A percentile compares a stretch with the other conserved stretches of the same genome.
Conservation (phyloP, 2,113 vertebrate species). For the Paramormyrops kingsleyae region DNA sequence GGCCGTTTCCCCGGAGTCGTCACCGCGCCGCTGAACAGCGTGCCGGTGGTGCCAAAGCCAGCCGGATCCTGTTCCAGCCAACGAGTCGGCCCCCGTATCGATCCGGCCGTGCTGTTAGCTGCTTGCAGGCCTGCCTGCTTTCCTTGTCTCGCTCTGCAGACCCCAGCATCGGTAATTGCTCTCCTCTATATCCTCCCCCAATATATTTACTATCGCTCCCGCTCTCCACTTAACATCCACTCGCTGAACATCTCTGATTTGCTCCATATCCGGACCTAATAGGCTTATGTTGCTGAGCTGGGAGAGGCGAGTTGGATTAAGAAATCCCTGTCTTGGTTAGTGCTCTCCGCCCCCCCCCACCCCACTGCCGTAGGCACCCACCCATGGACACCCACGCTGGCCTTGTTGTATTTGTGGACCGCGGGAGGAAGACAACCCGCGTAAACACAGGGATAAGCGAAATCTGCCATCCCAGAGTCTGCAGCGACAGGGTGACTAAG, state of each 20-base stretch:
- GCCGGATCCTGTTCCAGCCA: neutral
- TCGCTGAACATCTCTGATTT: conserved; percentile 21
- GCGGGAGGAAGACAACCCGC: neutral
- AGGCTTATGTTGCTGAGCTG: conserved; percentile 33
- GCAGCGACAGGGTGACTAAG: neutral
- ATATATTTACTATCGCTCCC: neutral
- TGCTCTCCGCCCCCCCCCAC: neutral
- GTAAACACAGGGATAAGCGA: neutral
- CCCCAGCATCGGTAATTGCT: neutral
- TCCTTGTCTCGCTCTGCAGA: neutral
- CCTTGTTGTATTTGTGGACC: neutral
- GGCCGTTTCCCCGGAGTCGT: neutral
- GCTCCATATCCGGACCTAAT: conserved; percentile 29
- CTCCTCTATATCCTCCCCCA: neutral
- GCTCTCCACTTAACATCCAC: neutral
- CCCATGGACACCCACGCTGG: neutral
- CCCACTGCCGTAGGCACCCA: neutral
- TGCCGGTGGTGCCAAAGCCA: too few species aligned
- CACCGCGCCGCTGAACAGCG: neutral
- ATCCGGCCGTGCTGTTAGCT: neutral
- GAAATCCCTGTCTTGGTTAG: conserved; percentile 5
- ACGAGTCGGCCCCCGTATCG: neutral
- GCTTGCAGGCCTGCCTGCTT: neutral
- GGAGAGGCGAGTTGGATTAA: conserved; percentile 22
- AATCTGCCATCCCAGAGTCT: neutral